Evolutionary conservation across 2,113 vertebrate genomes (phyloP), one percentile per base, ranked within the genome.

Genomic region (Axis porcinus): DNA sequence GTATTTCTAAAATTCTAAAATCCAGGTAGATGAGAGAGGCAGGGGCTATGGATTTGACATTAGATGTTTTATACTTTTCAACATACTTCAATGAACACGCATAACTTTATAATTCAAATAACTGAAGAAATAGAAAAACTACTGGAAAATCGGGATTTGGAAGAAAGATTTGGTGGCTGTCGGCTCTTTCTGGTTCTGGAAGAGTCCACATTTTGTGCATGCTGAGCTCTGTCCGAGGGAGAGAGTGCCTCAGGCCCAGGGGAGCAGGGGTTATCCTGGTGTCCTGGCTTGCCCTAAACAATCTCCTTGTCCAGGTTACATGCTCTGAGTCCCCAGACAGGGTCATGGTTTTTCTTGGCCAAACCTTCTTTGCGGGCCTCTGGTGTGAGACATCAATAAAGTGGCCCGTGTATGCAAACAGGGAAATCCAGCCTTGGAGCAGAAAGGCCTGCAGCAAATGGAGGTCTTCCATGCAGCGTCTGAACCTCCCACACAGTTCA

Each of bases 321-420:
- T 13, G 36, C 3, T 55, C 36, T 40, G 60, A 79, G 57, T 83
- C 36, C 57, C 23, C 52, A 76, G 86, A 13, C 9, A 92, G 81
- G 28, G 33, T 57, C 2, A 1, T 3, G 1, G 1, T 82, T 89
- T 87, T 27, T 50, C 19, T 74, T 15, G 5, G 10, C 14, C 25
- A 47, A 55, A 40, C 54, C 27, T 55, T 78, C 60, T n/a, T 45
- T 54, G 36, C 1, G 3, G 16, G 3, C 5, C n/a, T 55, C 17
- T 33, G 14, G 2, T 30, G 14, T 95, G 33, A 54, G 11, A 2
- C 13, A 16, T 3, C 27, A 19, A 12, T 47, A 4, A 43, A 47
- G 33, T 1, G 2, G 8, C 6, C 9, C 1, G 0, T 8, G 21
- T n/a, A 60, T 6, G 0, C 14, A 15, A 6, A 4, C 0, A 1